phyloP scores from a whole-genome alignment of 2,888 invertebrate genomes.

The Lepidochitona cinerea region DNA sequence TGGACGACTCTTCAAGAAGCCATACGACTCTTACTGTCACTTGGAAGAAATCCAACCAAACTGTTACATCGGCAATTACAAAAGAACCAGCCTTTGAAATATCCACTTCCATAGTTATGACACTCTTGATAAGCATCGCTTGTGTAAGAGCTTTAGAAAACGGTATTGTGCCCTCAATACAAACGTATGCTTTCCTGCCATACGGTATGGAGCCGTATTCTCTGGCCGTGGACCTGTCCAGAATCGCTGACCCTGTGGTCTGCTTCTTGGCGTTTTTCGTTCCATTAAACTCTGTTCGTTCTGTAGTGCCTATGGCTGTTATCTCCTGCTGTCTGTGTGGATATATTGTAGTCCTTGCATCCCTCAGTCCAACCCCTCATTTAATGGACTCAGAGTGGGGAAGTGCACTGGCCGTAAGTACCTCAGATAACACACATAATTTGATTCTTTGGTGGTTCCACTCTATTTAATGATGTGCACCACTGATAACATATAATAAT shows the following conservation, averaged over 20 bases:
- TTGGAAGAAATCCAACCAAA: not conserved
- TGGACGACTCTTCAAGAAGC: not conserved
- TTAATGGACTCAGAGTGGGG: slow-evolving; percentile 76
- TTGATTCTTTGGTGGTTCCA: no score
- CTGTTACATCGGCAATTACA: not conserved
- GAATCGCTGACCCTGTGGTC: slow-evolving; percentile 85
- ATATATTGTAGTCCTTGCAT: slow-evolving; percentile 81
- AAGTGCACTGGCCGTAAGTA: slow-evolving; percentile 70
- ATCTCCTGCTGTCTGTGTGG: slow-evolving; percentile 75
- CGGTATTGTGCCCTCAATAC: slow-evolving; percentile 85
- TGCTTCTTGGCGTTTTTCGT: slow-evolving; percentile 76
- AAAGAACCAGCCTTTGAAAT: not conserved
- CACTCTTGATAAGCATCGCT: slow-evolving; percentile 69
- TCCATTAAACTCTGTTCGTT: slow-evolving; percentile 44
- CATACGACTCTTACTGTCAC: not conserved
- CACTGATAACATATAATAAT: no score
- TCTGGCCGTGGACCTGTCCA: slow-evolving; percentile 81
- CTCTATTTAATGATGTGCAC: no score
- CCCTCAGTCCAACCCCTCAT: slow-evolving; percentile 80
- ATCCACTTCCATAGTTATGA: not conserved
- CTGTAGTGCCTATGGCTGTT: slow-evolving; percentile 48
- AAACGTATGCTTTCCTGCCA: slow-evolving; percentile 85
- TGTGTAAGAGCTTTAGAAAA: slow-evolving; percentile 81
- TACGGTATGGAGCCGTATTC: slow-evolving; percentile 85
- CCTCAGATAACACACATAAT: no score